Evolutionary conservation across 2,113 vertebrate genomes (phyloP).

Genomic region (Scatophagus argus): DNA sequence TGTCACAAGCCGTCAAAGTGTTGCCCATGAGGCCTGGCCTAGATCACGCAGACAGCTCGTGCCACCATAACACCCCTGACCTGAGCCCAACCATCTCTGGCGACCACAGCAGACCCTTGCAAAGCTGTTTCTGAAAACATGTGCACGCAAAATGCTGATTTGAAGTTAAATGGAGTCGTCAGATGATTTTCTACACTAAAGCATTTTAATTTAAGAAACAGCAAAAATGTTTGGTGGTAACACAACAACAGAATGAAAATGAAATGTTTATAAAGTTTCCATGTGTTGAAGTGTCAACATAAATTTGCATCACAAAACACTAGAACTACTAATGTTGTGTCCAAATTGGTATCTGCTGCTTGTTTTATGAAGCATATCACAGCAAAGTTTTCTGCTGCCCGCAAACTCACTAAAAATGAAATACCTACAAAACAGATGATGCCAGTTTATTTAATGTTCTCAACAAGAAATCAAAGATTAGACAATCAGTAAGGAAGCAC

Average conservation of each 20-base stretch:
- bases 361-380: constrained; percentile 21
- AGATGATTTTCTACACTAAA: neutral
- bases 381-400: neutral
- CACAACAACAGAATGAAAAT: neutral
- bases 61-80: constrained; percentile 13
- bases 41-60: constrained; percentile 12
- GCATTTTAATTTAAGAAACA: neutral
- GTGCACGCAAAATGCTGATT: neutral
- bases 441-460: neutral
- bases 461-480: constrained; percentile 4
- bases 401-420: constrained; percentile 21
- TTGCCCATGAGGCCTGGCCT: neutral
- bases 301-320: neutral
- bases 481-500: too few relatives aligned
- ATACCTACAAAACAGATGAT: constrained; percentile 8
- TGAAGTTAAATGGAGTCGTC: neutral
- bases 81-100: neutral
- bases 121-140: neutral
- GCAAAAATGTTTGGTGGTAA: neutral
- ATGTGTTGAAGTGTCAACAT: neutral
- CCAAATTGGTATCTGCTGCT: constrained; percentile 27
- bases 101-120: neutral
- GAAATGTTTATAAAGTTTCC: neutral
- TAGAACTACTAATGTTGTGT: neutral
- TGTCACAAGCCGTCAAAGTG: constrained; percentile 30